Evolutionary conservation across 2,888 invertebrate genomes (phyloP), one percentile per base, ranked within the genome.

Genomic region (Eustalomyia histrio): DNA sequence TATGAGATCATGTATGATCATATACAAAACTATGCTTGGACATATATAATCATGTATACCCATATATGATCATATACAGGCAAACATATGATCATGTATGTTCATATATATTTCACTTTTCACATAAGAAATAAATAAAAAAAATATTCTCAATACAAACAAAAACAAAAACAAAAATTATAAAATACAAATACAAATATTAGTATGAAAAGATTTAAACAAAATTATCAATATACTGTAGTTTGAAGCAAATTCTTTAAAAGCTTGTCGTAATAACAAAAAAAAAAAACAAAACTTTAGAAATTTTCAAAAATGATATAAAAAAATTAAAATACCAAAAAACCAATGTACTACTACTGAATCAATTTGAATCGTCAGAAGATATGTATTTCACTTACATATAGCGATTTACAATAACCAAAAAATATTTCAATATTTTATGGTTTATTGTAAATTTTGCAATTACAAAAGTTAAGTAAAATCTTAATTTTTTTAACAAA

Each of bases 231-330:
- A 67, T 72, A 80, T 29, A 73, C 85, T 85, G 86, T 87, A 88
- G 88, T 87, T 87, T 87, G 83, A 87, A 85, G 87, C 87, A 87
- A 29, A 29, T 87, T 88, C 87, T 88, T 81, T 67, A 65, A 87
- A 88, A 87, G 88, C 88, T 88, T 88, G 87, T 87, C 87, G 69
- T 81, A 85, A 29, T 29, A 6, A 6, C 1, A 29, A 4, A 24
- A 24, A 24, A 24, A 24, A 24, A 5, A 24, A 24, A 43, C 85
- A 87, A 82, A 83, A 80, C 84, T 88, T 87, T 87, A 86, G 87
- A 88, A 85, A 87, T 86, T 88, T 87, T 86, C 84, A 85, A 83
- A 79, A 76, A 55, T 69, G 80, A 58, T 72, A 76, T 83, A 78
- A 61, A 78, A 80, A 72, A 71, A 29, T 6, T 29, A 29, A 64